These are phyloP conservation scores for Zaprionus tsacasi DNA, from an alignment of 1,140 invertebrate species.

Conservation along the genomic window DNA sequence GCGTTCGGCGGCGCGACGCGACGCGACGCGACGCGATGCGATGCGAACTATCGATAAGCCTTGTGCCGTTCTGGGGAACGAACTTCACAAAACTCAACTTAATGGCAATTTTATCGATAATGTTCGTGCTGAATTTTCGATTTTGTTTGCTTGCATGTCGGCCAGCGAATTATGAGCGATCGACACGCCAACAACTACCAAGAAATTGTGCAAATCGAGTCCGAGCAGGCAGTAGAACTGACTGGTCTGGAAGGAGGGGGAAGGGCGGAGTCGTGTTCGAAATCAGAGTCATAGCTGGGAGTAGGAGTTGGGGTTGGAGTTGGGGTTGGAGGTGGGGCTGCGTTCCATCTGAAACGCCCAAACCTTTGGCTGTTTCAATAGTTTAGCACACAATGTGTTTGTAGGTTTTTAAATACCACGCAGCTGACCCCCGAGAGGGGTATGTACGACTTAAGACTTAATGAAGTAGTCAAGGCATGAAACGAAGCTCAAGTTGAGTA, in stretches of 20 bases:
- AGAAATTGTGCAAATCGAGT: constrained; percentile 68
- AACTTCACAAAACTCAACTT: constrained; percentile 58
- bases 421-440: background rate
- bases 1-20: constrained; percentile 59
- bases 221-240: background rate
- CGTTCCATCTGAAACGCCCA: constrained; percentile 1
- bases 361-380: constrained; percentile 63
- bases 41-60: constrained; percentile 78
- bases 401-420: constrained; percentile 58
- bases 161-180: constrained; percentile 75
- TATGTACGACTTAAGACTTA: background rate
- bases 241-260: background rate
- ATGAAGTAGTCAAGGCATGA: background rate
- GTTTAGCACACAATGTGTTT: constrained; percentile 81
- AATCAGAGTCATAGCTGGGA: background rate
- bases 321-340: background rate
- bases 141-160: constrained; percentile 82
- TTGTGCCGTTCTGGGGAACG: background rate
- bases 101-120: constrained; percentile 83
- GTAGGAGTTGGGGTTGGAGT: background rate
- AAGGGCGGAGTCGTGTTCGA: constrained; percentile 4
- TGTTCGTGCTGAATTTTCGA: constrained; percentile 83
- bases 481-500: background rate
- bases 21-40: constrained; percentile 66
- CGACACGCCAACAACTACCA: constrained; percentile 75